phyloP scores from a whole-genome alignment of 1,140 invertebrate genomes.

The Ridgeia piscesae region DNA sequence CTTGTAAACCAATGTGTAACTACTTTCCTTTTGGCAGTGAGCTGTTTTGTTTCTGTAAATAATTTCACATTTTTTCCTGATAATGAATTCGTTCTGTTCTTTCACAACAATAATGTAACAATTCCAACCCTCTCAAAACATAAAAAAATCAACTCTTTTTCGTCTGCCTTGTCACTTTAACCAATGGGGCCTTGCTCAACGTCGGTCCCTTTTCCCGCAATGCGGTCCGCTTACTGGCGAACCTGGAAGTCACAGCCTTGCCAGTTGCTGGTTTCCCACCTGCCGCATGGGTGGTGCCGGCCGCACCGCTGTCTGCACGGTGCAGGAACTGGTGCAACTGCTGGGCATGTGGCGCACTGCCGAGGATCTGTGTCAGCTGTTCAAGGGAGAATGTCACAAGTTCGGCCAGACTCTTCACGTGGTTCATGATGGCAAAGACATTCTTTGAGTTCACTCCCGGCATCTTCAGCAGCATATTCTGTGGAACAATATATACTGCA shows the following conservation, averaged over 20 bases:
- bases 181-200: neutral
- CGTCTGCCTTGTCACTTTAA: neutral
- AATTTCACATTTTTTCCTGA: no score
- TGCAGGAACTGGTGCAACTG: slow-evolving; percentile 58
- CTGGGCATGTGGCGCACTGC: slow-evolving; percentile 60
- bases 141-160: neutral
- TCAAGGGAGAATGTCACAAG: slow-evolving; percentile 63
- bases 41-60: no score
- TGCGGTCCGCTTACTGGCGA: neutral
- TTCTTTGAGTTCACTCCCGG: slow-evolving; percentile 90
- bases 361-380: slow-evolving; percentile 68
- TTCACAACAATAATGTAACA: no score
- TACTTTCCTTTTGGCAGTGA: no score
- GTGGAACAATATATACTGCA: slow-evolving; percentile 21
- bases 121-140: no score
- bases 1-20: no score
- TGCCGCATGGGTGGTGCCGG: neutral
- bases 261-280: neutral
- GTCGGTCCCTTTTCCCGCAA: neutral
- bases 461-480: slow-evolving; percentile 86
- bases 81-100: no score
- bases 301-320: slow-evolving; percentile 34
- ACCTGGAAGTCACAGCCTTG: neutral
- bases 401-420: slow-evolving; percentile 66
- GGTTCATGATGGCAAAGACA: slow-evolving; percentile 75